These are phyloP conservation scores for Desoria tigrina DNA, from an alignment of 2,888 invertebrate species.

Conservation along the genomic window DNA sequence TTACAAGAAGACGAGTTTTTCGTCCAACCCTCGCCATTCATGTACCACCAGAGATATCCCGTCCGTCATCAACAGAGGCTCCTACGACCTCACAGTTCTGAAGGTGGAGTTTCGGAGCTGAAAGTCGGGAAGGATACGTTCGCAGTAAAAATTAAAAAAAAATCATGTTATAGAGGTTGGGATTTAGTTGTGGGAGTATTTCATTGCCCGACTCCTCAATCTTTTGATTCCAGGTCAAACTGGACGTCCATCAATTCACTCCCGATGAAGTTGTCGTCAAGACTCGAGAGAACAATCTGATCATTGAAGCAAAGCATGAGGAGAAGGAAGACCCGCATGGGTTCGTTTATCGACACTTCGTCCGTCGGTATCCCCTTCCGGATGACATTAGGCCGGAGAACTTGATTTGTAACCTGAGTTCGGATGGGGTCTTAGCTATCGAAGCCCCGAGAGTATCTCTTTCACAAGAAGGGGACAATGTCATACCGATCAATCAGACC, in stretches of 20 bases:
- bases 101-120: slow-evolving; percentile 39
- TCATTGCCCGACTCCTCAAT: not conserved
- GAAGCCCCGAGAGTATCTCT: slow-evolving; percentile 50
- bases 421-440: slow-evolving; percentile 55
- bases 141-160: slow-evolving; percentile 24
- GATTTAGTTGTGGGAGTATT: not conserved
- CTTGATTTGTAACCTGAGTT: slow-evolving; percentile 55
- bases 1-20: slow-evolving; percentile 37
- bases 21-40: not conserved
- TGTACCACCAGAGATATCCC: slow-evolving; percentile 6
- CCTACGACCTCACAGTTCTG: slow-evolving; percentile 9
- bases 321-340: slow-evolving; percentile 47
- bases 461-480: slow-evolving; percentile 13
- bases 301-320: slow-evolving; percentile 56
- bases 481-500: slow-evolving; percentile 38
- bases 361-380: slow-evolving; percentile 55
- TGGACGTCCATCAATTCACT: slow-evolving; percentile 56
- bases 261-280: slow-evolving; percentile 56
- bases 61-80: slow-evolving; percentile 17
- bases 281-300: slow-evolving; percentile 54
- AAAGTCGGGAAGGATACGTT: slow-evolving; percentile 44
- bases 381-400: slow-evolving; percentile 55
- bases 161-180: not conserved
- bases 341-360: slow-evolving; percentile 55
- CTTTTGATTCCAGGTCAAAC: slow-evolving; percentile 41